Evolutionary conservation across 2,888 invertebrate genomes (phyloP), one percentile per base, ranked within the genome.

Genomic region (Dryobota labecula): DNA sequence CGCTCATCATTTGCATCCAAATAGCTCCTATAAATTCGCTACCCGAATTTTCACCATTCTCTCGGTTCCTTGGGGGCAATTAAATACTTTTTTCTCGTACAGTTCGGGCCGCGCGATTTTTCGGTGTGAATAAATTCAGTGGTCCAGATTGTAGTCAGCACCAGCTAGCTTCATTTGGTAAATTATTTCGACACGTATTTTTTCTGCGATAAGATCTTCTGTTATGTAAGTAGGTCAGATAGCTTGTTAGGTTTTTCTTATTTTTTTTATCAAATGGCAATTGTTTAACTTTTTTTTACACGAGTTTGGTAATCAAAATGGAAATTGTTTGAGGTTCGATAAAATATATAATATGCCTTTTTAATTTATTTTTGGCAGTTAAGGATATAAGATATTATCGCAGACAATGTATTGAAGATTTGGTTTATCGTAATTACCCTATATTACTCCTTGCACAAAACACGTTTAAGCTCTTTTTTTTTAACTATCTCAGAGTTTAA

Each of bases 1-100:
- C 93, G 94, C 94, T 95, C 94, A 94, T 95, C 94, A 95, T 95
- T 95, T 95, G 95, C 95, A 95, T 95, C 94, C 94, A 95, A 95
- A 95, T 95, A 94, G 95, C 94, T 94, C 91, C 94, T 94, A 95
- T 95, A 95, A 95, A 95, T 95, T 95, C 94, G 93, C 93, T 92
- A 93, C 94, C 93, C 95, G 93, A 95, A 95, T 95, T 94, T 94
- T 94, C 94, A 93, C 95, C 94, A 94, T 93, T 92, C 94, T 91
- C 91, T 89, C 85, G 90, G 92, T 90, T 94, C 92, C 94, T 94
- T 94, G 95, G 94, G 94, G 94, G 94, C 95, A 95, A 95, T 95
- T 95, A 95, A 94, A 94, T 94, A 93, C 93, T 94, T 95, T 95
- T 95, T 94, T 93, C 91, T 90, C 85, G 70, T 88, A 89, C 89